Evolutionary conservation across 2,113 vertebrate genomes (phyloP), one percentile per base, ranked within the genome.

Genomic region (Anser brachyrhynchus): DNA sequence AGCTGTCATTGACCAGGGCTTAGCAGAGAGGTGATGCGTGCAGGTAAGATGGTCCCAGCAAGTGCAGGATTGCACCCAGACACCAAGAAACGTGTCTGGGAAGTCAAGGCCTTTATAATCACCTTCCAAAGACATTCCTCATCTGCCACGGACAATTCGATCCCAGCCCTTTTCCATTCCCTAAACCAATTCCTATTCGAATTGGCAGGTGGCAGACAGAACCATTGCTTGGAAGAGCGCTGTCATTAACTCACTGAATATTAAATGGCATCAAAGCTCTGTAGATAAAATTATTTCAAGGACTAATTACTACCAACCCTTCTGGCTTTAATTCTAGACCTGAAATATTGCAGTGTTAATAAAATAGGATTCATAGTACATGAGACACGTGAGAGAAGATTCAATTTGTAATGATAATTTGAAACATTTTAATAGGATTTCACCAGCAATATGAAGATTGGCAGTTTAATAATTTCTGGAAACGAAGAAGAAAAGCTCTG

Each of bases 401-500:
- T 83, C 64, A 90, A 94, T 95, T 96, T 90, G 55, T 85, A 83
- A 96, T 29, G 90, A 76, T 86, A 74, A 96, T 95, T 91, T 90
- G 82, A 84, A 96, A 78, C 13, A 76, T 73, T 95, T 95, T 95
- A 95, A 96, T 95, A 74, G 31, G 46, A 75, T 88, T 96, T 96
- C 31, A 77, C 51, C 17, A 80, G 55, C 59, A 85, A 74, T 91
- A 90, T 90, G 71, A 96, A 95, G 90, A 95, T 64, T 91, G 92
- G 28, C 87, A 84, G 75, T 73, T 82, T 77, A 90, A 90, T 95
- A 88, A 93, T 76, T 58, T 69, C 75, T 86, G 72, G 54, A 91
- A 88, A 87, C 1, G 7, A 94, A 77, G 71, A 95, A 94, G 11
- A 62, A 82, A 89, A 82, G 52, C 62, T 89, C 10, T 1, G 13